Evolutionary conservation across 1,140 invertebrate genomes (phyloP).

Genomic region (Mylabris phalerata): DNA sequence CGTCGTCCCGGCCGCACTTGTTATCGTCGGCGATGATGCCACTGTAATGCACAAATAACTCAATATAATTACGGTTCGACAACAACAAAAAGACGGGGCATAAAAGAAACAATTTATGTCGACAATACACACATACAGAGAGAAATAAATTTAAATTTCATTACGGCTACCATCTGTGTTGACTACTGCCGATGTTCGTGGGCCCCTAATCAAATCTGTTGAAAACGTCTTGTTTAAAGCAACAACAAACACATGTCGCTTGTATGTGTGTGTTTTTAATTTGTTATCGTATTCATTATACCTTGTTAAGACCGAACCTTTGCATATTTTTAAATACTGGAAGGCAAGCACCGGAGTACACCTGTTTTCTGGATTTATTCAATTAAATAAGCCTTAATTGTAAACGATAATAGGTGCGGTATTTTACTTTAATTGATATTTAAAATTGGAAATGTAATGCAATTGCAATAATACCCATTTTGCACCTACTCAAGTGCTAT

Average conservation of each 20-base stretch:
- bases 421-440: too few relatives aligned
- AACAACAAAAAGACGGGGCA: too few relatives aligned
- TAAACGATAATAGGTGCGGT: too few relatives aligned
- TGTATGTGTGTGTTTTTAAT: too few relatives aligned
- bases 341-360: background rate
- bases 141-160: background rate
- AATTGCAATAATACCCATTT: too few relatives aligned
- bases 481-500: too few relatives aligned
- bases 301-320: background rate
- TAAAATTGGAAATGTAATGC: too few relatives aligned
- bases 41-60: constrained; percentile 27
- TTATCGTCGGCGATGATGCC: constrained; percentile 33
- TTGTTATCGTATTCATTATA: background rate
- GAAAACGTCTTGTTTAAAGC: background rate
- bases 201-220: background rate
- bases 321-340: background rate
- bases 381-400: too few relatives aligned
- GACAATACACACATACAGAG: constrained; percentile 4
- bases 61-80: too few relatives aligned
- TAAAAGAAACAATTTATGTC: background rate
- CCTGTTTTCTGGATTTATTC: too few relatives aligned
- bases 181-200: background rate
- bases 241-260: too few relatives aligned
- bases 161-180: constrained; percentile 5
- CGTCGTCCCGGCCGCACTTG: constrained; percentile 24